Conservation (phyloP, 2,888 invertebrate species). For the Heliconius cydno region DNA sequence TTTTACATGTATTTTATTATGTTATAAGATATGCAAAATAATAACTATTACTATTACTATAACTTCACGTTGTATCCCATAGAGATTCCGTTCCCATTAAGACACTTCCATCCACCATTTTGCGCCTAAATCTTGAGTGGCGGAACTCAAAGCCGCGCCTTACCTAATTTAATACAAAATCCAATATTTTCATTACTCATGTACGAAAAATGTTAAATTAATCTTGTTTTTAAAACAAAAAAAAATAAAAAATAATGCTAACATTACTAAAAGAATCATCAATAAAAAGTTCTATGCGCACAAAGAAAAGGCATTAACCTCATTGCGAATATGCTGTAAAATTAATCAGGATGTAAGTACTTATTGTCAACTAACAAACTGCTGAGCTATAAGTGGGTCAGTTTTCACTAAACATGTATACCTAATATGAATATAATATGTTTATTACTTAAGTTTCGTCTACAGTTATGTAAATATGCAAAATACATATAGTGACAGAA, state of each 20-base stretch:
- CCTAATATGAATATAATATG: not conserved
- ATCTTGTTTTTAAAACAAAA: not conserved
- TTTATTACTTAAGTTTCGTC: not conserved
- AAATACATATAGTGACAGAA: too few species aligned
- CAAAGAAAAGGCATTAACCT: conserved; percentile 40
- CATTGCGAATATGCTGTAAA: conserved; percentile 40
- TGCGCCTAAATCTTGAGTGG: not conserved
- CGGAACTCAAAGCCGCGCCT: too few species aligned
- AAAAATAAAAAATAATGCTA: not conserved
- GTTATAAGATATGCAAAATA: too few species aligned
- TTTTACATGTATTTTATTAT: too few species aligned
- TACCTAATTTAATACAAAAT: too few species aligned
- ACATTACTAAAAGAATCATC: not conserved
- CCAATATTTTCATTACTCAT: too few species aligned
- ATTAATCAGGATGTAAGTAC: conserved; percentile 43
- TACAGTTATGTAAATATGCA: not conserved
- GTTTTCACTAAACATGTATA: conserved; percentile 16
- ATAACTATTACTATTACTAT: too few species aligned
- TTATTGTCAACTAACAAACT: conserved; percentile 26
- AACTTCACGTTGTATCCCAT: not conserved
- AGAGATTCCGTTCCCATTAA: not conserved
- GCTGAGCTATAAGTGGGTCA: conserved; percentile 31
- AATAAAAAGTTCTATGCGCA: conserved; percentile 33
- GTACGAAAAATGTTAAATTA: not conserved
- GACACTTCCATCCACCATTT: not conserved